phyloP scores from a whole-genome alignment of 2,113 vertebrate genomes.

The Vidua chalybeata region DNA sequence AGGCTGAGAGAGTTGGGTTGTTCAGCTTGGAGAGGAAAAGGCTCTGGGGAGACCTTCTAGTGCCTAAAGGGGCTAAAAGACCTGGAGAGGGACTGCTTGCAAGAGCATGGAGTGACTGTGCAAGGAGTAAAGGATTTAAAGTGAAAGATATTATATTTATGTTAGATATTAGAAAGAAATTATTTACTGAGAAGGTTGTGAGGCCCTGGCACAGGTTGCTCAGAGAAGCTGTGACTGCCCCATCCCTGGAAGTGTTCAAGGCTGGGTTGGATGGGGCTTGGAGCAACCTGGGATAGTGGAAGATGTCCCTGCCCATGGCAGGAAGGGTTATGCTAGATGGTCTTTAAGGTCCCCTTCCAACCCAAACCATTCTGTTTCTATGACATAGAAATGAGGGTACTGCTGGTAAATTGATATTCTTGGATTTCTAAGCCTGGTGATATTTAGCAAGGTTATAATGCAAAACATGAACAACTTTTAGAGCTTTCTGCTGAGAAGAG shows the following conservation, averaged over 20 bases:
- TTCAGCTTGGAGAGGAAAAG: not conserved
- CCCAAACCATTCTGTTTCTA: not conserved
- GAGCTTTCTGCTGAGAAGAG: not conserved
- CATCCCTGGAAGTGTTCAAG: not conserved
- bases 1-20: not conserved
- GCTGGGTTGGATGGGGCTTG: not conserved
- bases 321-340: not conserved
- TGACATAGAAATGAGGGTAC: not conserved
- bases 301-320: not conserved
- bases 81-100: not conserved
- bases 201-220: not conserved
- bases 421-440: not conserved
- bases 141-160: not conserved
- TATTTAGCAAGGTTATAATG: slow-evolving; percentile 2
- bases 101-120: too few species aligned
- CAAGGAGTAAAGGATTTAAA: not conserved
- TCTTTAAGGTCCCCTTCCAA: not conserved
- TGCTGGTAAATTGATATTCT: not conserved
- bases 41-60: not conserved
- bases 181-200: not conserved
- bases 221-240: not conserved
- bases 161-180: not conserved
- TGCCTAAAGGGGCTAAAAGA: not conserved
- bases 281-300: not conserved
- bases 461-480: not conserved